These are phyloP conservation scores for Ceyx cyanopectus DNA, from an alignment of 2,113 vertebrate species.

Conservation along the genomic window DNA sequence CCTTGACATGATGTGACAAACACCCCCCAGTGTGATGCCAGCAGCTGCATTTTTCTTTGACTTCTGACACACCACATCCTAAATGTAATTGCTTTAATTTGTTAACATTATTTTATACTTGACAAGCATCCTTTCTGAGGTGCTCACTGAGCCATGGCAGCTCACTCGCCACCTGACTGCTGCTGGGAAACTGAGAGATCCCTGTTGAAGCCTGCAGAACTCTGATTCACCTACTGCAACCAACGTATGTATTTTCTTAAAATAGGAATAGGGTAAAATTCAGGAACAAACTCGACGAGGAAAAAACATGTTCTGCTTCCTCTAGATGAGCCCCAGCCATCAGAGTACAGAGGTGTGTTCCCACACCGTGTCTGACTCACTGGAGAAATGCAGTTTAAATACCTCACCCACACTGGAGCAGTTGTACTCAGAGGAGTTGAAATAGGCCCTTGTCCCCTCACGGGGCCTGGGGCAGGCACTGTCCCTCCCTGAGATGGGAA, in stretches of 20 bases:
- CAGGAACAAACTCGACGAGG: slow-evolving; percentile 48
- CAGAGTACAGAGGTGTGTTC: neutral
- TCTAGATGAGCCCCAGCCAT: neutral
- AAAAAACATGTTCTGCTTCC: slow-evolving; percentile 28
- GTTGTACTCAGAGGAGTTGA: neutral
- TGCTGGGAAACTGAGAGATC: slow-evolving; percentile 9
- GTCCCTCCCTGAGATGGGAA: neutral
- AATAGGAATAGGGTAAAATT: slow-evolving; percentile 51
- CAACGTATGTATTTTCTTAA: neutral
- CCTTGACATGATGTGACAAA: slow-evolving; percentile 38
- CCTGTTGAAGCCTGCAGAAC: slow-evolving; percentile 36
- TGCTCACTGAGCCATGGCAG: slow-evolving; percentile 38
- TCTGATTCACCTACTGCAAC: neutral
- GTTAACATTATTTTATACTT: slow-evolving; percentile 47
- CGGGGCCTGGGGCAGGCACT: neutral
- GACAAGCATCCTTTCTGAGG: slow-evolving; percentile 51
- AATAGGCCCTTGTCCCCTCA: neutral
- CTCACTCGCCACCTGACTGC: slow-evolving; percentile 11
- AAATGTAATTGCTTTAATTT: slow-evolving; percentile 64
- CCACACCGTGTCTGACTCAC: neutral
- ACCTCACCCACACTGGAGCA: neutral
- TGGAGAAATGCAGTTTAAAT: neutral
- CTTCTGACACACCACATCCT: slow-evolving; percentile 56
- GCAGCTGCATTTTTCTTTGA: slow-evolving; percentile 32
- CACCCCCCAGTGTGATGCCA: neutral